Percentiles rank a stretch among this genome's conserved stretches.
These are phyloP conservation scores for Garrulus glandarius DNA, from an alignment of 2,797 vertebrate genomes.

Conservation along the genomic window DNA sequence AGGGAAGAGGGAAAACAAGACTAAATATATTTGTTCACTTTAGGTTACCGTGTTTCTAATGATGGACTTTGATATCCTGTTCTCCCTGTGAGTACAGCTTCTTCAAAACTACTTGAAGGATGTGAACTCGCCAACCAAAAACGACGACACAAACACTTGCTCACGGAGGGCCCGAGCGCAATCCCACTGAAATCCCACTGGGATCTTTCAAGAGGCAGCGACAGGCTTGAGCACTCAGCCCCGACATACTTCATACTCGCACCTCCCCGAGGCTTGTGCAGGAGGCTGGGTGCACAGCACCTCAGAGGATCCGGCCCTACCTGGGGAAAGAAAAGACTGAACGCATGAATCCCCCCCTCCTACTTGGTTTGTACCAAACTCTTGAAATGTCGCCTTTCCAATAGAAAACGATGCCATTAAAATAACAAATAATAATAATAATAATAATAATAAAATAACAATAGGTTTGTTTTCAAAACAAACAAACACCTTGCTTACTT, in stretches of 20 bases:
- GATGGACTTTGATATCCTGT: conserved; percentile 33
- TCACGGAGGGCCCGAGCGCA: background rate
- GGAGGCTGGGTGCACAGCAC: conserved; percentile 56
- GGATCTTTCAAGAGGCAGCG: background rate
- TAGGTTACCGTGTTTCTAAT: conserved; percentile 35
- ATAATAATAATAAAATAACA: conserved; percentile 63
- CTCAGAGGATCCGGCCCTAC: conserved; percentile 35
- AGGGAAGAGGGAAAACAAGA: conserved; percentile 33
- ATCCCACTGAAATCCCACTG: background rate
- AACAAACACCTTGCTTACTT: conserved; percentile 69
- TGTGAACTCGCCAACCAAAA: background rate
- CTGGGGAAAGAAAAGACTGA: conserved; percentile 63
- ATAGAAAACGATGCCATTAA: conserved; percentile 69
- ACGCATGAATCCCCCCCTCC: background rate
- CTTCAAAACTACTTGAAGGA: conserved; percentile 54
- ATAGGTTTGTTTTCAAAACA: conserved; percentile 67
- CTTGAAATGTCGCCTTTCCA: conserved; percentile 66
- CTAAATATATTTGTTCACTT: conserved; percentile 43
- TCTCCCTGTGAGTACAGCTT: conserved; percentile 36
- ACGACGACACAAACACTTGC: background rate
- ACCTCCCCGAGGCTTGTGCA: background rate
- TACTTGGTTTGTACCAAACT: conserved; percentile 76
- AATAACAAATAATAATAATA: conserved; percentile 72
- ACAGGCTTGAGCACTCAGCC: background rate
- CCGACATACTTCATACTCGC: background rate